Evolutionary conservation across 2,113 vertebrate species (phyloP).

Genomic region (Todiramphus chloris): DNA sequence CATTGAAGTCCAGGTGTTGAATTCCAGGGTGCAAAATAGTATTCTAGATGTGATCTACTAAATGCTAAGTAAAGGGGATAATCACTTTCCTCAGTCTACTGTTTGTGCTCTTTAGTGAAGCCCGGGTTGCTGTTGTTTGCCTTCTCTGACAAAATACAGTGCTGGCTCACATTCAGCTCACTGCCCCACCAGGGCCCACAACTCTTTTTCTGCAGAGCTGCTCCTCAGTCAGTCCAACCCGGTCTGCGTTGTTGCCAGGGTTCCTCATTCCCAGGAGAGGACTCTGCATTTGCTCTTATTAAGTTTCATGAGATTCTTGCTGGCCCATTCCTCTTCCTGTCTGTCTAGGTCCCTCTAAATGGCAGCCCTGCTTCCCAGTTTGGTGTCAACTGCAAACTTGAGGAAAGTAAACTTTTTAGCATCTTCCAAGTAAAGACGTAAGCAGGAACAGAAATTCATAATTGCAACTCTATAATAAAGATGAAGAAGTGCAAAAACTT

Average conservation of each 20-base stretch:
- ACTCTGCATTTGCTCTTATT: background rate
- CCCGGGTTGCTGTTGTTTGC: background rate
- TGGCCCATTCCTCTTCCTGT: background rate
- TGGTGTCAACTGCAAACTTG: background rate
- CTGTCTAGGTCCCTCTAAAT: background rate
- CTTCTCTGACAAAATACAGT: background rate
- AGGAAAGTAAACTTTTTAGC: background rate
- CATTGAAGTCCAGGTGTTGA: background rate
- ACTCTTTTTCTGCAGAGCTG: background rate
- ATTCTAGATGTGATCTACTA: background rate
- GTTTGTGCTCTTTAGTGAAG: background rate
- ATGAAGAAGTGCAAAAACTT: background rate
- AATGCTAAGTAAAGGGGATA: background rate
- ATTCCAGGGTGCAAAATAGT: background rate
- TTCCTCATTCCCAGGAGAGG: background rate
- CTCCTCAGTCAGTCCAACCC: background rate
- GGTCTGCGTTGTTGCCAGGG: background rate
- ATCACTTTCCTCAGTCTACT: background rate
- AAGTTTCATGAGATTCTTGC: background rate
- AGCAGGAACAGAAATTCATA: background rate
- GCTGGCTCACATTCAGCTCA: background rate
- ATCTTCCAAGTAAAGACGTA: background rate
- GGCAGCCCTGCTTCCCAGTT: background rate
- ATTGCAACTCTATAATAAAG: background rate
- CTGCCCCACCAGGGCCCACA: background rate